phyloP scores from a whole-genome alignment of 2,113 vertebrate genomes.

The Podarcis raffonei region DNA sequence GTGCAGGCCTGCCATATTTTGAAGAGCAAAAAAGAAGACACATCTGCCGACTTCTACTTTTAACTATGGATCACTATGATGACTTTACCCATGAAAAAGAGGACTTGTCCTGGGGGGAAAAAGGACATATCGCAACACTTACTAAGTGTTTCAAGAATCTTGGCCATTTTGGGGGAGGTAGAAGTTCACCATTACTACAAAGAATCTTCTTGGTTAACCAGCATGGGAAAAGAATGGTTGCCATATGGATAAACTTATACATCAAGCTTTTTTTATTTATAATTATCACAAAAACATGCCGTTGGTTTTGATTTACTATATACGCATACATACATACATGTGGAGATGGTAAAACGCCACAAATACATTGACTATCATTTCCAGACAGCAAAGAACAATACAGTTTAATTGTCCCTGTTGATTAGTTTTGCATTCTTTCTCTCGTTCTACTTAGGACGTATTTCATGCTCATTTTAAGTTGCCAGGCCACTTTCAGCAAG shows the following conservation, averaged over 20 bases:
- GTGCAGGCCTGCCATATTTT: too few species aligned
- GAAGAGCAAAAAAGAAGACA: too few species aligned
- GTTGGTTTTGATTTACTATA: constrained; percentile 31
- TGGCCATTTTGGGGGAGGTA: neutral
- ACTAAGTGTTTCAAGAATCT: neutral
- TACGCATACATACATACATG: neutral
- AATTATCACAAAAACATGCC: neutral
- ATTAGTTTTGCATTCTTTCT: constrained; percentile 38
- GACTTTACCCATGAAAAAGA: too few species aligned
- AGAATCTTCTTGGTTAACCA: neutral
- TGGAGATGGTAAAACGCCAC: neutral
- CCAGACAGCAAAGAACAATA: constrained; percentile 34
- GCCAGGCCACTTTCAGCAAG: constrained; percentile 15
- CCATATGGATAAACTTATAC: neutral
- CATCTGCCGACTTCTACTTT: too few species aligned
- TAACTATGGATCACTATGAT: too few species aligned
- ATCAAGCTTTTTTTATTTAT: neutral
- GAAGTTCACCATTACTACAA: neutral
- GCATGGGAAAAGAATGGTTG: neutral
- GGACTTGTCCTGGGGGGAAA: too few species aligned
- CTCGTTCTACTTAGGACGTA: constrained; percentile 31
- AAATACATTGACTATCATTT: constrained; percentile 53
- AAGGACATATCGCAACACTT: neutral
- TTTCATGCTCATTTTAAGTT: neutral
- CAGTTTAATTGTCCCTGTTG: constrained; percentile 43